A percentile compares a stretch with the other conserved stretches of the same genome.
These are phyloP conservation scores for Ceuthmochares aereus DNA, from an alignment of 2,113 vertebrate species.

Conservation along the genomic window DNA sequence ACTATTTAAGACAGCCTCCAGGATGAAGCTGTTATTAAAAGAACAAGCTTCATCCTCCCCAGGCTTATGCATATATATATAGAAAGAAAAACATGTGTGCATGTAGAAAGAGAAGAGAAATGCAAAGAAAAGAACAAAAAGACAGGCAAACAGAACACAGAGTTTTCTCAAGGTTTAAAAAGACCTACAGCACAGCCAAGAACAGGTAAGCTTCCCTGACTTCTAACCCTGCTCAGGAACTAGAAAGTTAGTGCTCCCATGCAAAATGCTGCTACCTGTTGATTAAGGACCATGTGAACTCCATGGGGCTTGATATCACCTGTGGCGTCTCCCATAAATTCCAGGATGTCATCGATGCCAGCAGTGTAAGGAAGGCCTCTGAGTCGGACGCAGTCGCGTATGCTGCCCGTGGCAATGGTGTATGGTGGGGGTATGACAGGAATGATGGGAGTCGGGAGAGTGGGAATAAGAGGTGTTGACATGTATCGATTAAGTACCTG, in stretches of 20 bases:
- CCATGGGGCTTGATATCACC: slow-evolving; percentile 94
- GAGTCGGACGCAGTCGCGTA: slow-evolving; percentile 90
- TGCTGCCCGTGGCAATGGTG: slow-evolving; percentile 80
- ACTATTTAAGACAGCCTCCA: neutral
- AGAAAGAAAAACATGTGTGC: neutral
- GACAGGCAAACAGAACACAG: neutral
- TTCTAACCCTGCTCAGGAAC: neutral
- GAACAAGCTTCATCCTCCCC: neutral
- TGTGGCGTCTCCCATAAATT: slow-evolving; percentile 93
- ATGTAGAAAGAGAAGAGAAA: neutral
- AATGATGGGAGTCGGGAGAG: slow-evolving; percentile 86
- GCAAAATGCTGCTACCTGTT: slow-evolving; percentile 83
- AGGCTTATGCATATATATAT: neutral
- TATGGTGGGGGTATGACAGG: slow-evolving; percentile 86
- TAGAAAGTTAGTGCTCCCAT: neutral
- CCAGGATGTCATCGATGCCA: slow-evolving; percentile 93
- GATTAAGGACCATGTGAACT: slow-evolving; percentile 97
- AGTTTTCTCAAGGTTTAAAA: neutral
- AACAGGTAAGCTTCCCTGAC: neutral
- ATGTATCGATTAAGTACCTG: slow-evolving; percentile 94
- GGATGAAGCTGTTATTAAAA: neutral
- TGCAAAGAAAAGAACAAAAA: neutral
- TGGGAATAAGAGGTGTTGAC: slow-evolving; percentile 92
- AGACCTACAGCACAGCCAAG: neutral
- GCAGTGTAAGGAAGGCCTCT: slow-evolving; percentile 93